These are phyloP conservation scores for Drosophila helvetica DNA, from an alignment of 2,888 invertebrate genomes.

Conservation along the genomic window DNA sequence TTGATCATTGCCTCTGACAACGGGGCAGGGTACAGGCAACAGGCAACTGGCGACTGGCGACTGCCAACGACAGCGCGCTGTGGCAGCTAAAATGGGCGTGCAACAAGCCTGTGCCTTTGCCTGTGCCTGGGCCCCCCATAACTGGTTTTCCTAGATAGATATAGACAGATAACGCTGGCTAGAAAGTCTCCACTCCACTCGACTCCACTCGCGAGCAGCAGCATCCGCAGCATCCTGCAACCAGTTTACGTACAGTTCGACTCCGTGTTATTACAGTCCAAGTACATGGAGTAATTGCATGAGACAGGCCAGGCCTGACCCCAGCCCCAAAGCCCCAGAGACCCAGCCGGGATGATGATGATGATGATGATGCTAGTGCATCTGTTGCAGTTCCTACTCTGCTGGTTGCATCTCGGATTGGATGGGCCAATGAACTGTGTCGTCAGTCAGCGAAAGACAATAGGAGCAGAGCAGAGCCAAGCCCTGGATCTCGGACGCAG, in stretches of 20 bases:
- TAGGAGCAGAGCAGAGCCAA: slow-evolving; percentile 53
- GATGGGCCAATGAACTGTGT: slow-evolving; percentile 71
- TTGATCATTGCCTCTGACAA: slow-evolving; percentile 58
- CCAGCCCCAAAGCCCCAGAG: slow-evolving; percentile 48
- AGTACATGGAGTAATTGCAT: slow-evolving; percentile 80
- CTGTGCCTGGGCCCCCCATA: too few relatives aligned
- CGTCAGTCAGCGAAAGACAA: slow-evolving; percentile 62
- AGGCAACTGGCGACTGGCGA: neutral
- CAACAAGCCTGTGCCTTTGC: slow-evolving; percentile 70
- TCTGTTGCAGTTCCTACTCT: slow-evolving; percentile 6
- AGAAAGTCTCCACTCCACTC: slow-evolving; percentile 47
- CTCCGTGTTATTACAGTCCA: slow-evolving; percentile 72
- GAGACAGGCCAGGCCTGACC: slow-evolving; percentile 36
- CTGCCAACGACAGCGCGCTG: slow-evolving; percentile 34
- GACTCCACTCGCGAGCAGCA: slow-evolving; percentile 32
- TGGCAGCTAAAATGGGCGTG: slow-evolving; percentile 53
- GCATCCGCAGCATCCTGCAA: slow-evolving; percentile 61
- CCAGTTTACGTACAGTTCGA: slow-evolving; percentile 75
- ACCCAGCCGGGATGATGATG: slow-evolving; percentile 53
- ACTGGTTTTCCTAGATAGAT: slow-evolving; percentile 71
- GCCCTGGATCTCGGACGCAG: slow-evolving; percentile 21
- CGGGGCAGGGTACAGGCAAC: neutral
- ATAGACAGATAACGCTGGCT: slow-evolving; percentile 66
- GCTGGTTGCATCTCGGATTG: slow-evolving; percentile 37
- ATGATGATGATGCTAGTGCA: slow-evolving; percentile 33